Percentiles rank a stretch among this genome's conserved stretches.
Evolutionary conservation across 1,140 invertebrate species (phyloP).

Genomic region (Procambarus virginalis): DNA sequence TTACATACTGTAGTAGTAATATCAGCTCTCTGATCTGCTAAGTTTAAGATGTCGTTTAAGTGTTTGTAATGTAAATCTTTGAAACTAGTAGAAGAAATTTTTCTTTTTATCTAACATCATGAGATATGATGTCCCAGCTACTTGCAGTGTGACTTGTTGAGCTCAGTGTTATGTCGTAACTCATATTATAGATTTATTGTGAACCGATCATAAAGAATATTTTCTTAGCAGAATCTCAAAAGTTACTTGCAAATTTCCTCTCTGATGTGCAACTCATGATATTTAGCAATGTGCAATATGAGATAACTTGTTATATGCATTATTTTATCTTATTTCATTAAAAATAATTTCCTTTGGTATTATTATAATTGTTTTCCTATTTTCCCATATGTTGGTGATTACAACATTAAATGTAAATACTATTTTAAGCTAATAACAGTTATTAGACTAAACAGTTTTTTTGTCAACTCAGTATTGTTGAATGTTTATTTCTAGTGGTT

Average conservation of each 20-base stretch:
- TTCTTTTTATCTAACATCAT: background rate
- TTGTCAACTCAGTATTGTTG: background rate
- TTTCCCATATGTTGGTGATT: background rate
- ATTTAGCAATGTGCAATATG: background rate
- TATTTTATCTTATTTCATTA: background rate
- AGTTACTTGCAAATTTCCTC: background rate
- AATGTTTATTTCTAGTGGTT: constrained; percentile 10
- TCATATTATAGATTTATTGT: background rate
- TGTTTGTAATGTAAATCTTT: background rate
- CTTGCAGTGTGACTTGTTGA: background rate
- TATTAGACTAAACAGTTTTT: background rate
- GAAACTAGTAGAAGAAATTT: background rate
- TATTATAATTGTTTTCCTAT: background rate
- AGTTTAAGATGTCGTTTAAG: background rate
- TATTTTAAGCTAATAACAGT: background rate
- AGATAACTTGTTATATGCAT: background rate
- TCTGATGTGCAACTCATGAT: background rate
- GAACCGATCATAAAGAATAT: background rate
- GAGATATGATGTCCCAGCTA: background rate
- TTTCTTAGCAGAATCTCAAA: constrained; percentile 2
- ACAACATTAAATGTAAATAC: background rate
- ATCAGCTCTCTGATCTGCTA: constrained; percentile 14
- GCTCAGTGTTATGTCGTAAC: background rate
- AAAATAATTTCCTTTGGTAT: background rate
- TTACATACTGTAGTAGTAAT: background rate